phyloP scores from a whole-genome alignment of 2,888 invertebrate genomes.

The Thera obeliscata region DNA sequence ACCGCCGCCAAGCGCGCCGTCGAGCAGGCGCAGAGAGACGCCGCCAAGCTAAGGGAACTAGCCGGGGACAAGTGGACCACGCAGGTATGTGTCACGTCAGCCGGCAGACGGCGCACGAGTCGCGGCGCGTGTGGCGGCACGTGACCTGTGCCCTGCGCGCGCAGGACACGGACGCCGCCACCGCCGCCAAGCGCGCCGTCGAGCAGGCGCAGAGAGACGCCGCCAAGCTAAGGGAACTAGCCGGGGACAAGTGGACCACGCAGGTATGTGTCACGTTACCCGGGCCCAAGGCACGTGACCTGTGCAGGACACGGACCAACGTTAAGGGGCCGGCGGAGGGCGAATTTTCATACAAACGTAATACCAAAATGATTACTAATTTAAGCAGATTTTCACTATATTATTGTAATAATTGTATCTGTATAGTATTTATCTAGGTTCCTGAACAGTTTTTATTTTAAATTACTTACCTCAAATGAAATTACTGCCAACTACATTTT shows the following conservation, averaged over 20 bases:
- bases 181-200: slow-evolving; percentile 93
- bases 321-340: too few relatives aligned
- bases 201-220: slow-evolving; percentile 98
- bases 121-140: slow-evolving; percentile 97
- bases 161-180: slow-evolving; percentile 95
- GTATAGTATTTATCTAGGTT: too few relatives aligned
- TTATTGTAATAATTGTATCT: too few relatives aligned
- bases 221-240: slow-evolving; percentile 92
- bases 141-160: slow-evolving; percentile 94
- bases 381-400: too few relatives aligned
- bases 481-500: too few relatives aligned
- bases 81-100: slow-evolving; percentile 82
- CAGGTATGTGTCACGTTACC: slow-evolving; percentile 26
- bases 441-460: too few relatives aligned
- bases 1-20: slow-evolving; percentile 95
- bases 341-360: too few relatives aligned
- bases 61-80: slow-evolving; percentile 88
- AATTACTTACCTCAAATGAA: too few relatives aligned
- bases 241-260: slow-evolving; percentile 88
- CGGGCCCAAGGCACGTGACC: too few relatives aligned
- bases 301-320: too few relatives aligned
- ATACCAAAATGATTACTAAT: too few relatives aligned
- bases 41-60: slow-evolving; percentile 93
- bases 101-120: slow-evolving; percentile 94
- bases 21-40: slow-evolving; percentile 97